Evolutionary conservation across 2,797 vertebrate genomes (phyloP), one percentile per base, ranked within the genome.

Genomic region (Hippocampus kuda): DNA sequence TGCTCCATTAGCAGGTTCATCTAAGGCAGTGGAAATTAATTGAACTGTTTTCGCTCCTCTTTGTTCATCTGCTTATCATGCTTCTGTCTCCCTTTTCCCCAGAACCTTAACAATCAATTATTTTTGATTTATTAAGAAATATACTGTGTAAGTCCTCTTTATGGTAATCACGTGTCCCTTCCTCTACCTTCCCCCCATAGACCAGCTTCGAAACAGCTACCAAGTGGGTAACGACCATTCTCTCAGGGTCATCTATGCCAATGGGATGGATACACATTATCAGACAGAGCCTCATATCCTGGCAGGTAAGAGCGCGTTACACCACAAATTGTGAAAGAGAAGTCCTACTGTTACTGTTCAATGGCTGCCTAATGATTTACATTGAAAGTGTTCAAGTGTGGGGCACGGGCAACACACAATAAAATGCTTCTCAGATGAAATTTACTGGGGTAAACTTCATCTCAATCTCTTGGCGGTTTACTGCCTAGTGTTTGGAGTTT

Each of bases 251-350:
- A 91, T 97, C 82, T 98, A 95, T 0, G 96, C 97, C 83, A 98
- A 97, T 0, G 97, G 97, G 30, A 93, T 99, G 88, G 96, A 98
- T 78, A 93, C 95, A 0, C 95, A 97, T 85, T 98, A 93, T 79
- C 96, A 98, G 79, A 98, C 97, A 0, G 97, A 99, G 81, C 97
- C 97, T 0, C 97, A 99, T 0, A 92, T 99, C 65, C 87, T 99
- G 78, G 96, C 96, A 42, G 97, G 88, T 89, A 77, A 6, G 74
- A 27, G 2, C 22, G 11, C 30, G 18, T 42, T 10, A 20, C 27
- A 24, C 22, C 7, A 13, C 49, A 68, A 24, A 26, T 13, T 26
- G 41, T 24, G 16, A 59, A 26, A 22, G 4, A 57, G 2, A 27
- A 59, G 2, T 27, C 15, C 5, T 12, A 26, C n/a, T 68, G 6